These are phyloP conservation scores for Melanogrammus aeglefinus DNA, from an alignment of 2,797 vertebrate genomes.

Conservation along the genomic window DNA sequence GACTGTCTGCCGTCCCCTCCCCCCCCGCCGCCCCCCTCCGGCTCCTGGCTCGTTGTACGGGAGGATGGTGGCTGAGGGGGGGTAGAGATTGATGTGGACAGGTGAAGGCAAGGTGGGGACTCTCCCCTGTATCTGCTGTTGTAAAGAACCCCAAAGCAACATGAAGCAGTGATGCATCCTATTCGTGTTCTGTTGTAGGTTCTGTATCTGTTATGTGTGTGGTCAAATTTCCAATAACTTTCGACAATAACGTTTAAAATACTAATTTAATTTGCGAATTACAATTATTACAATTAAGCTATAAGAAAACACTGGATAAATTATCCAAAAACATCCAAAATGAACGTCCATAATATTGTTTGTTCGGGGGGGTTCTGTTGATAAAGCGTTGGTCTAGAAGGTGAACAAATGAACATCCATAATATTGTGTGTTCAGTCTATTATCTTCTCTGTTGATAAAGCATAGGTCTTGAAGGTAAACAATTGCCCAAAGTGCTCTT, in stretches of 20 bases:
- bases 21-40: neutral
- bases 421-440: too few relatives aligned
- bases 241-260: neutral
- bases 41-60: neutral
- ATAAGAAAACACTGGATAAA: too few relatives aligned
- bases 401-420: too few relatives aligned
- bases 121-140: neutral
- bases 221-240: neutral
- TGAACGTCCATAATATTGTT: too few relatives aligned
- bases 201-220: neutral
- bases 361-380: too few relatives aligned
- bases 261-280: neutral
- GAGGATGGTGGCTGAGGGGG: neutral
- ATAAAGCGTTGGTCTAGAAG: too few relatives aligned
- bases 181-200: neutral
- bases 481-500: neutral
- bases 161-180: neutral
- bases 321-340: too few relatives aligned
- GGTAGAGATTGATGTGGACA: neutral
- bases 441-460: too few relatives aligned
- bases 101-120: neutral
- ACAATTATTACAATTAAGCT: too few relatives aligned
- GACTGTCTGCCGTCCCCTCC: neutral
- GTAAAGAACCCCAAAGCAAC: neutral
- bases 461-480: too few relatives aligned